Conservation (phyloP, 2,113 vertebrate species). For the Opisthocomus hoazin region DNA sequence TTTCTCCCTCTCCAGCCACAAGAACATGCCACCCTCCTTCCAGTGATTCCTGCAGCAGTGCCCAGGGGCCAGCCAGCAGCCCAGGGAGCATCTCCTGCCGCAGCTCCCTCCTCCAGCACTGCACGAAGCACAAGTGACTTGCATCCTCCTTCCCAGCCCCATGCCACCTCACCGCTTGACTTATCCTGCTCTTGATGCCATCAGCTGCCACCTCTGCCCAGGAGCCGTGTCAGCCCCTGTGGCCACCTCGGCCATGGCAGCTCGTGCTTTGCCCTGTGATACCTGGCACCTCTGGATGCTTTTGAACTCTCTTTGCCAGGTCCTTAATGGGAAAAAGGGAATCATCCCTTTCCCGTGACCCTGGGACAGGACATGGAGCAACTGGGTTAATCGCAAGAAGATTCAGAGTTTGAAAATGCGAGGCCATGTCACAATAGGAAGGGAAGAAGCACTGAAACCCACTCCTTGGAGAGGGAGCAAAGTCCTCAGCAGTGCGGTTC, state of each 20-base stretch:
- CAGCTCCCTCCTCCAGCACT: not conserved
- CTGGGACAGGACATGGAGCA: not conserved
- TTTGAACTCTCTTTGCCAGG: not conserved
- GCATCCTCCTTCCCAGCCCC: not conserved
- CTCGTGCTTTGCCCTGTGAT: not conserved
- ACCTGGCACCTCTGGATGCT: not conserved
- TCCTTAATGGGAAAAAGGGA: not conserved
- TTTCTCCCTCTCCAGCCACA: not conserved
- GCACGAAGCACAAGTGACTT: not conserved
- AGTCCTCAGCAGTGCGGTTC: not conserved
- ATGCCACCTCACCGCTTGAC: not conserved
- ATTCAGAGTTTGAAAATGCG: not conserved
- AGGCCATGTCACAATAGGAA: rapidly evolving
- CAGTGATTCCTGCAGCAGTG: not conserved
- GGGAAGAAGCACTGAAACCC: not conserved
- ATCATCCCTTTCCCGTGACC: not conserved
- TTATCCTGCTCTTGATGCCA: not conserved
- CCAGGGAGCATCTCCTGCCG: not conserved
- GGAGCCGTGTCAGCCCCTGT: not conserved
- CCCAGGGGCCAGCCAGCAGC: not conserved
- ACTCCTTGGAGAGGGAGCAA: not conserved
- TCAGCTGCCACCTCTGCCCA: not conserved
- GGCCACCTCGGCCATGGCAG: not conserved
- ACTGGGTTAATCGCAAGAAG: not conserved
- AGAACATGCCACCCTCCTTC: not conserved